phyloP scores from a whole-genome alignment of 2,113 vertebrate species.

The Condylura cristata region DNA sequence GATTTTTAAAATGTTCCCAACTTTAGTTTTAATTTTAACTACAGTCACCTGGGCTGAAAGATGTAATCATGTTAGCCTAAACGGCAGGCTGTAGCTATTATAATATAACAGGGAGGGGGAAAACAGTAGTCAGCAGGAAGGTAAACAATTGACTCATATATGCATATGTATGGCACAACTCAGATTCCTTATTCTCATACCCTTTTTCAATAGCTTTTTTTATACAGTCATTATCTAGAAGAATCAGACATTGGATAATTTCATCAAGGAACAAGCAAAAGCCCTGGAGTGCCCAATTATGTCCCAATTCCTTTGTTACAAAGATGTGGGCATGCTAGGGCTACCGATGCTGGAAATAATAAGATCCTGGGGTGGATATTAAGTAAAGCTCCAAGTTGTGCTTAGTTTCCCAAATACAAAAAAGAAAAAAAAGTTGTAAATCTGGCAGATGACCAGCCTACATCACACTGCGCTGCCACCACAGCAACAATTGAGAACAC shows the following conservation, averaged over 20 bases:
- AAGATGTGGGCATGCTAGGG: neutral
- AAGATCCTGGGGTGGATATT: neutral
- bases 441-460: neutral
- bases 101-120: neutral
- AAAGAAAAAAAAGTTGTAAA: neutral
- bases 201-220: neutral
- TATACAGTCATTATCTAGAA: neutral
- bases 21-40: neutral
- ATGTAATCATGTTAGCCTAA: neutral
- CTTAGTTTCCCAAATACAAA: constrained; percentile 48
- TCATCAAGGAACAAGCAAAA: neutral
- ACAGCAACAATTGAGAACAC: constrained; percentile 31
- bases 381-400: neutral
- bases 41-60: too few species aligned
- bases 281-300: neutral
- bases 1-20: neutral
- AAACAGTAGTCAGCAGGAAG: neutral
- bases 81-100: neutral
- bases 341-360: neutral
- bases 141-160: neutral
- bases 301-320: neutral
- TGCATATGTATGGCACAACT: neutral
- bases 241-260: neutral
- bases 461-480: neutral
- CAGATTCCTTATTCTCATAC: neutral